Evolutionary conservation across 2,797 vertebrate genomes (phyloP).

Genomic region (Leptatherina wallacei): DNA sequence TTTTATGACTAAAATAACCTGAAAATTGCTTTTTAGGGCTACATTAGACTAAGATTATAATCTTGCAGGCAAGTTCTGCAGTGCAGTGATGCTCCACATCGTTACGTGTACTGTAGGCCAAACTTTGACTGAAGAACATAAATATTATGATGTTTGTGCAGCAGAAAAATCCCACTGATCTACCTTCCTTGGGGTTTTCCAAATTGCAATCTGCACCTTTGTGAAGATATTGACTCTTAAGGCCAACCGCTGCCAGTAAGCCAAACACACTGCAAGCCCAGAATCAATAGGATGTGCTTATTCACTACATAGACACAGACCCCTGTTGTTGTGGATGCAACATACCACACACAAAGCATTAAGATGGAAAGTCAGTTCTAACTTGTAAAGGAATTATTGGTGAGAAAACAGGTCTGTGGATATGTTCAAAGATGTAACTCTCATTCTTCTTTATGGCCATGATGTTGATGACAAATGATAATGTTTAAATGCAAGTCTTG

Average conservation of each 20-base stretch:
- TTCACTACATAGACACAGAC: constrained; percentile 42
- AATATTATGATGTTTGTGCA: neutral
- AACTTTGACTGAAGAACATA: constrained; percentile 21
- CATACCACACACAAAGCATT: neutral
- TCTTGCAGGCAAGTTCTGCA: too few relatives aligned
- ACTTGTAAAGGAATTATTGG: constrained; percentile 22
- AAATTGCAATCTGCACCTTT: constrained; percentile 66
- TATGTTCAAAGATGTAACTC: neutral
- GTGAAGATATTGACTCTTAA: constrained; percentile 77
- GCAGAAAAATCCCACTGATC: constrained; percentile 43
- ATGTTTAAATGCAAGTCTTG: neutral
- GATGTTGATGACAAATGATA: neutral
- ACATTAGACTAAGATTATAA: neutral
- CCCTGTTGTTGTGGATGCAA: constrained; percentile 33
- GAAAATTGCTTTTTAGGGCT: neutral
- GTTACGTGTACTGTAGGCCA: neutral
- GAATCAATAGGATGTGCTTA: constrained; percentile 72
- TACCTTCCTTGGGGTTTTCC: constrained; percentile 48
- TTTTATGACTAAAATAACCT: neutral
- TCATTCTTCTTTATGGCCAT: neutral
- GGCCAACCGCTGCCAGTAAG: constrained; percentile 64
- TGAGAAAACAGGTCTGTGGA: neutral
- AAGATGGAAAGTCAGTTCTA: constrained; percentile 11
- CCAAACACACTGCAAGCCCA: constrained; percentile 51
- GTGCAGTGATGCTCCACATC: neutral